Evolutionary conservation across 2,113 vertebrate genomes (phyloP).

Genomic region (Trogon surrucura): DNA sequence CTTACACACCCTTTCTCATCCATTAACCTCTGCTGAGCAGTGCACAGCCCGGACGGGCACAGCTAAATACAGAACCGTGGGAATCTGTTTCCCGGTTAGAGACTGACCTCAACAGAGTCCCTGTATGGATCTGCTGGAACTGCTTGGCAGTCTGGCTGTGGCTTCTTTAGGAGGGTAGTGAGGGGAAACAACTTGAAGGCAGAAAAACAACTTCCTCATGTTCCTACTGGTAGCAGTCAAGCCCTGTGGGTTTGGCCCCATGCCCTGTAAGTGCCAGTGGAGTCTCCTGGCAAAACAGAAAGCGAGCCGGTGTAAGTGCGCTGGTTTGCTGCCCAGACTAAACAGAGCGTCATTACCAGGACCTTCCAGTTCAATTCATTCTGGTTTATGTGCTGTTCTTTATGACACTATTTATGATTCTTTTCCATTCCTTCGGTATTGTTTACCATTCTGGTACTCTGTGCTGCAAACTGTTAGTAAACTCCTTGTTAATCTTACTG

Average conservation of each 20-base stretch:
- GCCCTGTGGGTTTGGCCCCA: background rate
- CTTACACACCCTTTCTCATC: background rate
- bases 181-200: background rate
- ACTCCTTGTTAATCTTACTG: background rate
- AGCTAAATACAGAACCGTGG: constrained; percentile 58
- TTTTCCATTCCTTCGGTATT: background rate
- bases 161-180: constrained; percentile 10
- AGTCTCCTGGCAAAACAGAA: background rate
- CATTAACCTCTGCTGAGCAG: background rate
- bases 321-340: background rate
- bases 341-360: background rate
- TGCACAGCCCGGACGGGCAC: background rate
- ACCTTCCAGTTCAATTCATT: background rate
- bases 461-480: background rate
- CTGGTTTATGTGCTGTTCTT: background rate
- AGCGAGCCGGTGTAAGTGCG: background rate
- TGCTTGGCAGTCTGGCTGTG: background rate
- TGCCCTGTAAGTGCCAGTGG: background rate
- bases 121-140: constrained; percentile 14
- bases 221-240: background rate
- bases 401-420: background rate
- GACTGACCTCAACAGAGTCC: background rate
- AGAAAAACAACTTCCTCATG: background rate
- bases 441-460: background rate
- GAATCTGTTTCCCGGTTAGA: constrained; percentile 25